Evolutionary conservation across 1,140 invertebrate species (phyloP), one percentile per base, ranked within the genome.

Genomic region (Drosophila azteca): DNA sequence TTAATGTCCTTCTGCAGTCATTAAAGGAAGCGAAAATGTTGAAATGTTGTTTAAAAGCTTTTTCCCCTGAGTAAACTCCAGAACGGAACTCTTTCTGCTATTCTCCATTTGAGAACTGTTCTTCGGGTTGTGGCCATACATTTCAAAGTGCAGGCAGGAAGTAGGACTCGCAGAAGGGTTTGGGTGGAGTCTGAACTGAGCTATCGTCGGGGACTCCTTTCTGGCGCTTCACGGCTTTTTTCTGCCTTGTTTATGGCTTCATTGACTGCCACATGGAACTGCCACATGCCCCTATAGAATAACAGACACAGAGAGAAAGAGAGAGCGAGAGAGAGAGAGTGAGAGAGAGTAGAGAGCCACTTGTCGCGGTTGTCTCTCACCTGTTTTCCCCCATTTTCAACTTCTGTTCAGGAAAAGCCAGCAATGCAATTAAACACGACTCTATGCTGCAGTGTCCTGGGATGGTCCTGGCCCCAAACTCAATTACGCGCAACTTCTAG

Each of bases 1-100:
- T 85, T 81, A 85, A 85, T 85, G 82, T 74, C 77, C 79, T 87
- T 69, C 77, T 84, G 78, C 74, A 85, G 82, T 87, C 82, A 87
- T 85, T 85, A 85, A 70, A 58, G 71, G 65, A 66, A 81, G 78
- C 53, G 57, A 53, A 66, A 45, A 66, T 60, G 59, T 64, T 59
- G 63, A 74, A 79, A 71, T 62, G 66, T 67, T 62, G 66, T 67
- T 68, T 61, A 71, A 76, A 84, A 76, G 59, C 74, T 73, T 74
- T 77, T 80, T 58, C 62, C 54, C 49, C 35, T 13, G 13, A 39
- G 35, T 3, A 8, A 57, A 54, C 77, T 65, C 39, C 39, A 43
- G 46, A 46, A 62, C n/a, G 3, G 24, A 5, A 39, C 35, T 13
- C 35, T 39, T 50, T 55, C 17, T 35, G 51, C 51, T 51, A 55